A percentile compares a stretch with the other conserved stretches of the same genome.
These are phyloP conservation scores for Candidula unifasciata DNA, from an alignment of 2,888 invertebrate species.

Conservation along the genomic window DNA sequence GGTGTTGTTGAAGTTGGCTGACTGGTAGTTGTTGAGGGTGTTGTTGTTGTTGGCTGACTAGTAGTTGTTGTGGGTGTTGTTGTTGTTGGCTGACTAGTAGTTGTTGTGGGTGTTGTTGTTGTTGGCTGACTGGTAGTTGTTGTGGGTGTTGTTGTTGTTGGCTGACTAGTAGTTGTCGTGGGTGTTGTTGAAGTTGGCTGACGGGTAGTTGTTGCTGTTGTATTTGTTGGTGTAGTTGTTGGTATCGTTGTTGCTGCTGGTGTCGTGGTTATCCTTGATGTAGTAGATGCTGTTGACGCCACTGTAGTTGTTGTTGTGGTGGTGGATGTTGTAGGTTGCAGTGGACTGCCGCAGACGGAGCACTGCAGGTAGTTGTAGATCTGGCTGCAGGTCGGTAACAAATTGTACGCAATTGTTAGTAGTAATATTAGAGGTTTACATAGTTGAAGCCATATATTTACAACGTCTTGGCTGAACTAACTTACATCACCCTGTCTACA, in stretches of 20 bases:
- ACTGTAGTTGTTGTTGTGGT: not conserved
- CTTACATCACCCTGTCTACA: no score
- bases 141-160: not conserved
- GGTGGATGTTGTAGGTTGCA: not conserved
- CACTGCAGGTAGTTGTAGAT: conserved; percentile 14
- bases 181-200: not conserved
- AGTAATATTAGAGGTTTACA: not conserved
- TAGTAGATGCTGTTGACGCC: not conserved
- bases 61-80: no score
- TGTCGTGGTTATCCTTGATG: not conserved
- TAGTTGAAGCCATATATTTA: not conserved
- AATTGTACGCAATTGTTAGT: not conserved
- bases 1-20: not conserved
- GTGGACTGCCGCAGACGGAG: not conserved
- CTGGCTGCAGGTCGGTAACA: not conserved
- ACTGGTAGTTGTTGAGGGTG: not conserved
- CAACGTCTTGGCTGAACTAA: no score
- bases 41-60: not conserved
- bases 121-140: not conserved
- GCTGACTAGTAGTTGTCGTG: not conserved
- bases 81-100: not conserved
- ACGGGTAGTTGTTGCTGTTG: not conserved
- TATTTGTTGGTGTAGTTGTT: not conserved
- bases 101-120: not conserved
- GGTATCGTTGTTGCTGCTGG: not conserved